Evolutionary conservation across 2,113 vertebrate genomes (phyloP).

Genomic region (Hemichromis elongatus): DNA sequence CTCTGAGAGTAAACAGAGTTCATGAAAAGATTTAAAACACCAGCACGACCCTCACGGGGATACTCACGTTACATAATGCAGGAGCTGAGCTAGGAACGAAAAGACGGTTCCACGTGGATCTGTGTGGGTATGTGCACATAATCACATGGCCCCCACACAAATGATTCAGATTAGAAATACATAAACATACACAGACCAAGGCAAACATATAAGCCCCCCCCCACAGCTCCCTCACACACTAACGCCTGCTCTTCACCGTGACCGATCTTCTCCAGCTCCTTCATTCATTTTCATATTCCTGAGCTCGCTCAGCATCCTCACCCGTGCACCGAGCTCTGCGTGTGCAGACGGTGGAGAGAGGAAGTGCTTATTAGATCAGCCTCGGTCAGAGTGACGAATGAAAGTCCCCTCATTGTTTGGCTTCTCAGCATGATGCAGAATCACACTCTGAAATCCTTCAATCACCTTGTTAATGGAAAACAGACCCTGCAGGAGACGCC

Average conservation of each 20-base stretch:
- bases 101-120: neutral
- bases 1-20: neutral
- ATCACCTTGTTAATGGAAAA: neutral
- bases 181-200: neutral
- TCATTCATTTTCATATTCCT: slow-evolving; percentile 22
- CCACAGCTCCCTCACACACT: neutral
- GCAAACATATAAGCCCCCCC: neutral
- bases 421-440: slow-evolving; percentile 4
- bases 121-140: neutral
- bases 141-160: neutral
- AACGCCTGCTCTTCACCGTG: neutral
- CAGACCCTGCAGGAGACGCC: neutral
- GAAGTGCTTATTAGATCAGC: slow-evolving; percentile 18
- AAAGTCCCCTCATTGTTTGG: slow-evolving; percentile 9
- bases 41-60: neutral
- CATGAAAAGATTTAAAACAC: neutral
- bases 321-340: neutral
- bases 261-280: slow-evolving; percentile 18
- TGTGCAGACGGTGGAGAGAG: neutral
- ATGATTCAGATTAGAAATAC: neutral
- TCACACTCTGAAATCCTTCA: neutral
- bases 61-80: neutral
- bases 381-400: slow-evolving; percentile 7
- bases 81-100: neutral
- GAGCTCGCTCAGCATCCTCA: slow-evolving; percentile 13